These are phyloP conservation scores for Petrophora chlorosata DNA, from an alignment of 2,888 invertebrate genomes.

Conservation along the genomic window DNA sequence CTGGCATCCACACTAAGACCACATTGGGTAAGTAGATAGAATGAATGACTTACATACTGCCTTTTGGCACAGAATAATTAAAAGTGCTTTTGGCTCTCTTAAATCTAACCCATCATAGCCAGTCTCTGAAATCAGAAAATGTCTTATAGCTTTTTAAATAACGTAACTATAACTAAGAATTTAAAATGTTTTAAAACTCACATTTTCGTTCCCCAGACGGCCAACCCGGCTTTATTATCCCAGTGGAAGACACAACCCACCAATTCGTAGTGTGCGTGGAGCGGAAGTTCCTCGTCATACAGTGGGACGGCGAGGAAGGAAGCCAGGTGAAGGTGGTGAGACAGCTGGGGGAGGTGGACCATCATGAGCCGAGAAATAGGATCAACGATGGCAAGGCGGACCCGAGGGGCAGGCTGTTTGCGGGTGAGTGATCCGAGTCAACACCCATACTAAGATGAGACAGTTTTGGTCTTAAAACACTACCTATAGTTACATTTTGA, in stretches of 20 bases:
- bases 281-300: constrained; percentile 83
- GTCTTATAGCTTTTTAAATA: too few relatives aligned
- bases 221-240: constrained; percentile 84
- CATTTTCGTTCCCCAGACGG: constrained; percentile 54
- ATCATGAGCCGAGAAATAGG: constrained; percentile 81
- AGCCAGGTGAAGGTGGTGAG: constrained; percentile 70
- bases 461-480: too few relatives aligned
- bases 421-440: constrained; percentile 80
- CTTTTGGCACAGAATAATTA: too few relatives aligned
- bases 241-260: constrained; percentile 84
- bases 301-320: constrained; percentile 86
- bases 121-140: too few relatives aligned
- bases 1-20: constrained; percentile 75
- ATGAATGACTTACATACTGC: neutral
- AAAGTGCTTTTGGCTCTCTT: too few relatives aligned
- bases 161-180: too few relatives aligned
- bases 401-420: constrained; percentile 88
- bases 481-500: too few relatives aligned
- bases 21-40: constrained; percentile 58
- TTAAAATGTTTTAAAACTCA: too few relatives aligned
- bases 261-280: constrained; percentile 87
- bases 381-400: constrained; percentile 93
- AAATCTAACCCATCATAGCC: too few relatives aligned
- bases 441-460: too few relatives aligned
- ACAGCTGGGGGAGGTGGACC: constrained; percentile 82